Evolutionary conservation across 2,888 invertebrate genomes (phyloP), one percentile per base, ranked within the genome.

Genomic region (Hedychridium roseum): DNA sequence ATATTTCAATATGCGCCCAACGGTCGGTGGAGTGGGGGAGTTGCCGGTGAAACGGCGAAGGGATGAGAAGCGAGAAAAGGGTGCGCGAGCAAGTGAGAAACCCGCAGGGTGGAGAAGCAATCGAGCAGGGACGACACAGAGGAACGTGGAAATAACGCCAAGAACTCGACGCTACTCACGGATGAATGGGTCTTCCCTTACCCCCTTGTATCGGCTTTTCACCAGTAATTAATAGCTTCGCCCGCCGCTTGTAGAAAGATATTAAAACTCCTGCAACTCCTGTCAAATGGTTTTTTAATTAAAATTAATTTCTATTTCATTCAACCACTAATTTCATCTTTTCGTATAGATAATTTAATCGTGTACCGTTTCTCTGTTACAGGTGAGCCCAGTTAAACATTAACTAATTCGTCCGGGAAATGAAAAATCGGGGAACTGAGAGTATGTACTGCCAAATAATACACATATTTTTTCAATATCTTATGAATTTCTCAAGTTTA

Each of bases 1-100:
- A 70, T 71, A 72, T 71, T 71, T 71, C 71, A 72, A 71, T 71
- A 68, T 66, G 53, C 54, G 61, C 50, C 47, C 40, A n/a, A 47
- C 59, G 63, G 56, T 47, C 47, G 56, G 30, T 12, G 43, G 50
- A 36, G 21, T 12, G n/a, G 5, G 36, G 17, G 31, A 43, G 44
- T 39, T 32, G 35, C 43, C 41, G 50, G 37, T 40, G 35, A 62
- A 28, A 52, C 50, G 43, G 60, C 41, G 28, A 31, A 43, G 12
- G 12, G 37, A 34, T 34, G 31, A 44, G 41, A 37, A 32, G 52
- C 50, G 62, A 50, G 9, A 16, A 17, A 23, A 2, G 35, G 18
- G 16, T 2, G 21, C 6, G 31, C 32, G 17, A 12, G n/a, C 17
- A 27, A 28, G 20, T 3, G 26, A 37, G 23, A 26, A n/a, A 26